A percentile compares a stretch with the other conserved stretches of the same genome.
Evolutionary conservation across 2,113 vertebrate genomes (phyloP).

Genomic region (Fulmarus glacialis): DNA sequence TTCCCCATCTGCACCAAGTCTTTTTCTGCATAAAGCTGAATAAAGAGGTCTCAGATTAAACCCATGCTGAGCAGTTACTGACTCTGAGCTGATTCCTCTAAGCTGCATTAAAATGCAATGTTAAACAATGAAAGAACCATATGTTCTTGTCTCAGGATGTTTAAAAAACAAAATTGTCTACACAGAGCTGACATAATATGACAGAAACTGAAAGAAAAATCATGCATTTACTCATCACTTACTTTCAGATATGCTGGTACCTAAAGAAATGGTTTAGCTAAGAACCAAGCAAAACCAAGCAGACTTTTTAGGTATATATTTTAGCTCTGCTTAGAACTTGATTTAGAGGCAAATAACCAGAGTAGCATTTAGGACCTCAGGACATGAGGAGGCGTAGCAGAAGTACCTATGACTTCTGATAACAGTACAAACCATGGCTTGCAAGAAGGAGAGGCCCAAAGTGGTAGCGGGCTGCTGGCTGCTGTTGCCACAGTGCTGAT

Average conservation of each 20-base stretch:
- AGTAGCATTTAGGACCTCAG: neutral
- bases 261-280: neutral
- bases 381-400: neutral
- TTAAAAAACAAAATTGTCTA: conserved; percentile 18
- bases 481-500: neutral
- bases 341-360: neutral
- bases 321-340: neutral
- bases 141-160: neutral
- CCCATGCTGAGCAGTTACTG: neutral
- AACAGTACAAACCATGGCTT: neutral
- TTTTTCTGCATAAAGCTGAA: neutral
- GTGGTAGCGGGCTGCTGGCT: neutral
- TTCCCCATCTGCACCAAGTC: neutral
- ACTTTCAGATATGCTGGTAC: neutral
- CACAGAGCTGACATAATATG: neutral
- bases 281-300: neutral
- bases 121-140: conserved; percentile 7
- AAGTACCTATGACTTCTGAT: neutral
- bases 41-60: neutral
- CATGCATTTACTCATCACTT: neutral
- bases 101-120: neutral
- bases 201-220: conserved; percentile 7
- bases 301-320: neutral
- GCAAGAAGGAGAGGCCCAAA: neutral
- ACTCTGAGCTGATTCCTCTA: neutral